phyloP scores from a whole-genome alignment of 2,113 vertebrate genomes.

The Sporophila hypoxantha region DNA sequence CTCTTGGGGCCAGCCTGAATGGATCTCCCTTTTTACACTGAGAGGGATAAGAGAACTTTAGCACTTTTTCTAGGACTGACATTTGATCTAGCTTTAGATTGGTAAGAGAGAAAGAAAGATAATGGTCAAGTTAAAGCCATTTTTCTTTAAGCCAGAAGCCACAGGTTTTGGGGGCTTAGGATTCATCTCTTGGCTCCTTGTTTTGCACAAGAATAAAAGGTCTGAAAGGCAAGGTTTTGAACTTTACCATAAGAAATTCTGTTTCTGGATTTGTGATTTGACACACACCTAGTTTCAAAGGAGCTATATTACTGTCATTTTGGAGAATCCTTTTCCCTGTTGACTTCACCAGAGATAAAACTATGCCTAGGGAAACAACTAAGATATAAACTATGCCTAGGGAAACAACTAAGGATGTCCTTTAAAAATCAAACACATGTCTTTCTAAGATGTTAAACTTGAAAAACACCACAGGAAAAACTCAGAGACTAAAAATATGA shows the following conservation, averaged over 20 bases:
- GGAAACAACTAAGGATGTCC: not conserved
- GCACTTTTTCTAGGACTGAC: not conserved
- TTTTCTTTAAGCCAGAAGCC: not conserved
- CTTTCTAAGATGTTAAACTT: not conserved
- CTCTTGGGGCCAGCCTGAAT: fast-evolving
- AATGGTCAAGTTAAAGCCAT: not conserved
- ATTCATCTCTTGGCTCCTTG: not conserved
- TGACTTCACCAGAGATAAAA: not conserved
- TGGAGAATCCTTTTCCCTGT: not conserved
- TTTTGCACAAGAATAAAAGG: not conserved
- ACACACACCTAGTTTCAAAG: not conserved
- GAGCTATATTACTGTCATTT: not conserved
- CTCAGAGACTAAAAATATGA: not conserved
- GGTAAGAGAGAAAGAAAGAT: not conserved
- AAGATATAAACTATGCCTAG: not conserved
- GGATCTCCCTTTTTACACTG: not conserved
- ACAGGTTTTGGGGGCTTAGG: not conserved
- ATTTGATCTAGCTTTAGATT: not conserved
- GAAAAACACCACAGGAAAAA: not conserved
- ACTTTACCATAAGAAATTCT: not conserved
- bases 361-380: not conserved
- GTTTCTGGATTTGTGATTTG: not conserved
- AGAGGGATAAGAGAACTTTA: not conserved
- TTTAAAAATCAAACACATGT: not conserved
- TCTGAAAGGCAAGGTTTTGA: not conserved